These are phyloP conservation scores for Drosophila colorata DNA, from an alignment of 2,888 invertebrate genomes.

Conservation along the genomic window DNA sequence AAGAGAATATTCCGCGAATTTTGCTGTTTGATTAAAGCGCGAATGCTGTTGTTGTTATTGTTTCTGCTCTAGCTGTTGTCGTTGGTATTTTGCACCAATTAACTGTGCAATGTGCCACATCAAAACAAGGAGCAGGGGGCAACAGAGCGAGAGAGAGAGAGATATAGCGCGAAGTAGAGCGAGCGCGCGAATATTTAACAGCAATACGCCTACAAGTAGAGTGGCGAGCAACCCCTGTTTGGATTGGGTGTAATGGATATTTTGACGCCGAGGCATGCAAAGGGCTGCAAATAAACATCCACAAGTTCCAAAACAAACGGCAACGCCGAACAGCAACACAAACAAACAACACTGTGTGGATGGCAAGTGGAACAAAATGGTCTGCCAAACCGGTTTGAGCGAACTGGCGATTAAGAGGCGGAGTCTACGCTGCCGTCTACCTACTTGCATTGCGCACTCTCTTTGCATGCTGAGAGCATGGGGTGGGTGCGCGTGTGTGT, in stretches of 20 bases:
- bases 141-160: conserved; percentile 16
- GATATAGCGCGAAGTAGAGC: background rate
- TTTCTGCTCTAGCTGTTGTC: conserved; percentile 4
- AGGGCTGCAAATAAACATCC: conserved; percentile 83
- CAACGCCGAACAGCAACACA: conserved; percentile 23
- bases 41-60: background rate
- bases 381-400: conserved; percentile 55
- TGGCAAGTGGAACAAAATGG: conserved; percentile 75
- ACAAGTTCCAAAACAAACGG: conserved; percentile 75
- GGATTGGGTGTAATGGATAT: conserved; percentile 84
- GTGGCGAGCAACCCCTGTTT: conserved; percentile 75
- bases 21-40: conserved; percentile 38
- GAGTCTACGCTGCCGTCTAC: conserved; percentile 54
- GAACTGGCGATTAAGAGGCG: conserved; percentile 55
- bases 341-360: conserved; percentile 51
- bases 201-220: conserved; percentile 53
- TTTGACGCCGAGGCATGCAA: conserved; percentile 83
- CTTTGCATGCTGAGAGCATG: no score
- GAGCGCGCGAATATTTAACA: conserved; percentile 36
- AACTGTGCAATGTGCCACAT: conserved; percentile 51
- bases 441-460: conserved; percentile 9
- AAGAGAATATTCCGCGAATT: conserved; percentile 56
- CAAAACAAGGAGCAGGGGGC: conserved; percentile 41
- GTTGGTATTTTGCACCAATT: conserved; percentile 48
- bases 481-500: conserved; percentile 5